A percentile compares a stretch with the other conserved stretches of the same genome.
These are phyloP conservation scores for Argya squamiceps DNA, from an alignment of 2,797 vertebrate species.

Conservation along the genomic window DNA sequence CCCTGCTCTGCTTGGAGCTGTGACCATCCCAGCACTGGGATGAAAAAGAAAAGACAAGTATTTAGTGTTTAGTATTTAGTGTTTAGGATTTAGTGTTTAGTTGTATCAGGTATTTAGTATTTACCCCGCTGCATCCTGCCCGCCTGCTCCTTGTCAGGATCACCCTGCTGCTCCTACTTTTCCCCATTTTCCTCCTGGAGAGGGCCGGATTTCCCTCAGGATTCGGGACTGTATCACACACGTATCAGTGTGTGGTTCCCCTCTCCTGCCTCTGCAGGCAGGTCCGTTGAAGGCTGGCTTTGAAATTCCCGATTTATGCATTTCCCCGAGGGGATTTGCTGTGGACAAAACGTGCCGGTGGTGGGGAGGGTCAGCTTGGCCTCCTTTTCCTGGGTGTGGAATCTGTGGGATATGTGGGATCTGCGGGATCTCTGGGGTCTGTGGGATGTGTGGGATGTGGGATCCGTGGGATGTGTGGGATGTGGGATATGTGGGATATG, in stretches of 20 bases:
- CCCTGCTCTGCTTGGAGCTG: not conserved
- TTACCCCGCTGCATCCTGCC: not conserved
- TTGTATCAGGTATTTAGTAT: too few species aligned
- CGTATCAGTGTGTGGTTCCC: fast-evolving
- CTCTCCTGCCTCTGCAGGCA: not conserved
- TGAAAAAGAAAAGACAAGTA: too few species aligned
- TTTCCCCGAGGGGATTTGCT: not conserved
- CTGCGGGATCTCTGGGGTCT: not conserved
- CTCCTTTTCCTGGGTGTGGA: not conserved
- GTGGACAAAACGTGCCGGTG: not conserved
- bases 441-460: too few species aligned
- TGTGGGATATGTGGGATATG: too few species aligned
- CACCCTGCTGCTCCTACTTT: fast-evolving
- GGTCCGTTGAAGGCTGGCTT: not conserved
- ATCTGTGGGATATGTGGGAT: too few species aligned
- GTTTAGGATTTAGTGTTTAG: too few species aligned
- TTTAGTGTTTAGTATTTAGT: too few species aligned
- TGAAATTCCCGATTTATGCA: fast-evolving
- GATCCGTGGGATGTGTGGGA: too few species aligned
- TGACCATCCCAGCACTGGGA: not conserved
- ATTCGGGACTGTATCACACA: fast-evolving
- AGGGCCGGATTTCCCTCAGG: not conserved
- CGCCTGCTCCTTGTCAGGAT: not conserved
- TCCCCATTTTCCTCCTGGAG: not conserved
- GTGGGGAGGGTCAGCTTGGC: fast-evolving